Base-by-base conservation (phyloP, 2,888 invertebrate genomes). In the Stratiomys singularior region DNA sequence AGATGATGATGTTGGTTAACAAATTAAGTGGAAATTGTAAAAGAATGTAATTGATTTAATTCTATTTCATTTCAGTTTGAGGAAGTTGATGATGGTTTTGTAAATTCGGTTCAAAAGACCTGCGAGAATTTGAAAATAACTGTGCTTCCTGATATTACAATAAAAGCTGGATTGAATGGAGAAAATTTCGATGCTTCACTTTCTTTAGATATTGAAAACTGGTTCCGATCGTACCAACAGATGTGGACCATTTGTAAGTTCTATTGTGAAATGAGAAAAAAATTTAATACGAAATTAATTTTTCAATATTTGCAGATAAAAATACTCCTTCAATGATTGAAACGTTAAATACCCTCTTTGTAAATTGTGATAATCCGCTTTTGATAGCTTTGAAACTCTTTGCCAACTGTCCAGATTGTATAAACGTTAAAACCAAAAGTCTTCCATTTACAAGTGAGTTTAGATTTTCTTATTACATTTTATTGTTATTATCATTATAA, bases 371-470 rank as follows among this genome's bases (percentile, higher is more conserved):
- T 74, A 79, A 86, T 78, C 87, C 87, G 0, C 76, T 86, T 72
- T 69, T 85, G n/a, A 76, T 85, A 77, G 86, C 85, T 0, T 80
- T 87, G 0, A 86, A 87, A 79, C 79, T 87, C 0, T 87, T 86
- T 76, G 87, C 86, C 21, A 85, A 85, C 58, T 85, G 86, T 69
- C 86, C 86, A 23, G 87, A 85, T 60, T 84, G 85, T 77, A 85
- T 84, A 78, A 85, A 87, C 78, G 82, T 86, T n/a, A 87, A 87
- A 78, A 84, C 83, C 27, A 87, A 85, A 78, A 86, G 85, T 78
- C 80, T 87, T 76, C 83, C 85, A 9, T 81, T 82, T 66, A 83
- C 83, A 47, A 82, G 85, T 85, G 78, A 81, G 83, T 52, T 52
- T 13, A 9, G 44, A 9, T 44, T 44, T 7, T 44, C 44, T 7